A percentile compares a stretch with the other conserved stretches of the same genome.
Evolutionary conservation across 23 tunicate genomes (phyloP).

Genomic region (Halocynthia roretzi): DNA sequence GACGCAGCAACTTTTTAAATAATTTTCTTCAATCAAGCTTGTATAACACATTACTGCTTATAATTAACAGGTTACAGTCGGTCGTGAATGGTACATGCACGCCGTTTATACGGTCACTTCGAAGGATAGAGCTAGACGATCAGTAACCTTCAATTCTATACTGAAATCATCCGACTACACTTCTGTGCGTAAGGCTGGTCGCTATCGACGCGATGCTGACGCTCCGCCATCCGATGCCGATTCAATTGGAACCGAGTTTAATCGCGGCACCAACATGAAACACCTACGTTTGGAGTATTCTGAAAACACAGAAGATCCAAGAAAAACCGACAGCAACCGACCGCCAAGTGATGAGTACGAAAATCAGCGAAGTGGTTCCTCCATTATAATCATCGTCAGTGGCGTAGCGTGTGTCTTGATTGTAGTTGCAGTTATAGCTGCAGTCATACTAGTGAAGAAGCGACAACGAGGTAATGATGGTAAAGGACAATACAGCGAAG

Average conservation of each 20-base stretch:
- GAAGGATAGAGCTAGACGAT: conserved; percentile 40
- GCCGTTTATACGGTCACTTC: conserved; percentile 77
- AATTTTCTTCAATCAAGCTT: no score
- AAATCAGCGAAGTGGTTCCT: not conserved
- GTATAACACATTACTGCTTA: no score
- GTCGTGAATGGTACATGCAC: conserved; percentile 96
- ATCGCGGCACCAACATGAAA: conserved; percentile 85
- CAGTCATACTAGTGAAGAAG: conserved; percentile 9
- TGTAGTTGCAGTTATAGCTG: conserved; percentile 16
- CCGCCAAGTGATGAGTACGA: not conserved
- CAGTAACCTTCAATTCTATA: conserved; percentile 36
- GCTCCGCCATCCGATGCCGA: conserved; percentile 25
- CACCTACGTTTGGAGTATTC: conserved; percentile 8
- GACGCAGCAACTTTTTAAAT: no score
- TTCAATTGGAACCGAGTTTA: conserved; percentile 47
- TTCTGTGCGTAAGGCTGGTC: not conserved
- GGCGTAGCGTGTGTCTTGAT: conserved; percentile 33
- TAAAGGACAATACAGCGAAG: conserved; percentile 52
- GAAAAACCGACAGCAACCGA: not conserved
- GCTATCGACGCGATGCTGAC: conserved; percentile 10
- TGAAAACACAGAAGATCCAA: not conserved
- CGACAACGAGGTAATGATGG: conserved; percentile 9
- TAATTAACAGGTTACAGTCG: conserved; percentile 71
- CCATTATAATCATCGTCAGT: conserved; percentile 29
- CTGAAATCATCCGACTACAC: conserved; percentile 12